Evolutionary conservation across 2,113 vertebrate species (phyloP), one percentile per base, ranked within the genome.

Genomic region (Alexandromys fortis): DNA sequence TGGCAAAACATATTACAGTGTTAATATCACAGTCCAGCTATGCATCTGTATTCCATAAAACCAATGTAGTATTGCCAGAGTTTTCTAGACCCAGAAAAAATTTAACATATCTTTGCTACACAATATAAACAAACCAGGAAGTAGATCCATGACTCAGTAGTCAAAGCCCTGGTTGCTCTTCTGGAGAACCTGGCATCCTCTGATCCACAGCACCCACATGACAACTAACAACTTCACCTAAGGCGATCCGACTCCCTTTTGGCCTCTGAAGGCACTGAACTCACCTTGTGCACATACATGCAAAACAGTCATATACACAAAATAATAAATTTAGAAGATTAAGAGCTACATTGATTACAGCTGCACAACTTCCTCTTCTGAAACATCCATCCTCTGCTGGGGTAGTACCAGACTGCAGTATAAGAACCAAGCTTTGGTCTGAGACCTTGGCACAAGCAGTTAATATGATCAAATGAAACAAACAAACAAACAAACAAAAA

Each of bases 61-160:
- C 76, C 91, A 96, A 58, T 19, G 42, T 3, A n/a, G 35, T 45
- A 70, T 16, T 14, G 24, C n/a, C 22, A 89, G 38, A 89, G 79
- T 9, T 63, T 63, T 72, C 78, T 61, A 87, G 17, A 73, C 3
- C 8, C n/a, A 89, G 72, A 35, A 26, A 92, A 96, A 86, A 58
- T 28, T 65, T 58, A 45, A 94, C 90, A 81, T 47, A 90, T 86
- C 77, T 77, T 92, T 63, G 76, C 52, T 92, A 49, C 11, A 72
- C 35, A 73, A 77, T 76, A 17, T 35, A 75, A 67, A 52, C 47
- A 79, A 88, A 89, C 11, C 4, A 63, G 55, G 13, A 63, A 28
- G n/a, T 63, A 35, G 81, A 38, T n/a, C n/a, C 63, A 30, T 28
- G 26, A 26, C 14, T 42, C 3, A 7, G 12, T 26, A n/a, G 79